A percentile compares a stretch with the other conserved stretches of the same genome.
These are phyloP conservation scores for Temnopleurus reevesii DNA, from an alignment of 53 echinoderm and acorn worm species.

Conservation along the genomic window DNA sequence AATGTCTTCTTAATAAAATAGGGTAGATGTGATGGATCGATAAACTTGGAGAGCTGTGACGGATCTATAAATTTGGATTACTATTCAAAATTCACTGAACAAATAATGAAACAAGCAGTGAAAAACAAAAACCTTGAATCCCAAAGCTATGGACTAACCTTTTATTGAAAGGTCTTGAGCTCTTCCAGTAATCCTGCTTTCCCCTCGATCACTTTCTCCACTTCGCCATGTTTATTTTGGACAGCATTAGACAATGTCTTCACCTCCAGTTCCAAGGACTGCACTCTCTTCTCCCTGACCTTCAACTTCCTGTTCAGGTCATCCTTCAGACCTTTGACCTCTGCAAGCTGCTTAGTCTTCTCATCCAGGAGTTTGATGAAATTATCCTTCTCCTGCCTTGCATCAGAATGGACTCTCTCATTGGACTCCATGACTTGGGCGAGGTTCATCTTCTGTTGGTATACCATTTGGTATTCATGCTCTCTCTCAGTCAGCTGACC, in stretches of 20 bases:
- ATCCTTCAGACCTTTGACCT: slow-evolving; percentile 60
- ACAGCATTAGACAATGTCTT: slow-evolving; percentile 52
- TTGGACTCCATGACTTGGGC: slow-evolving; percentile 66
- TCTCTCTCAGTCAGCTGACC: slow-evolving; percentile 62
- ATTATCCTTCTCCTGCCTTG: slow-evolving; percentile 49
- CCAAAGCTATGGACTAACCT: slow-evolving; percentile 52
- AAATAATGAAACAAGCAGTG: too few relatives aligned
- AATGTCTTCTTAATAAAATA: too few relatives aligned
- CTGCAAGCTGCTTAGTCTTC: slow-evolving; percentile 59
- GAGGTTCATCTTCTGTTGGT: slow-evolving; percentile 65
- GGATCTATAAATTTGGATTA: too few relatives aligned
- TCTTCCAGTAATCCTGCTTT: slow-evolving; percentile 62
- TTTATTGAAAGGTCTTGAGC: slow-evolving; percentile 64
- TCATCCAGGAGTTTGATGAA: slow-evolving; percentile 55
- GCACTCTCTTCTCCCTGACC: slow-evolving; percentile 72
- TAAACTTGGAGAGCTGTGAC: too few relatives aligned
- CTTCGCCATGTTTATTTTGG: slow-evolving; percentile 63
- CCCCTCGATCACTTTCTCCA: slow-evolving; percentile 61
- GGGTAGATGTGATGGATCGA: too few relatives aligned
- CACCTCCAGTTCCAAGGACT: slow-evolving; percentile 64
- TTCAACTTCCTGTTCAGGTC: slow-evolving; percentile 67
- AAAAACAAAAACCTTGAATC: too few relatives aligned
- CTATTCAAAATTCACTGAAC: too few relatives aligned
- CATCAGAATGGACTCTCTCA: slow-evolving; percentile 26
- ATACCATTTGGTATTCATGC: slow-evolving; percentile 48